phyloP scores from a whole-genome alignment of 2,888 invertebrate species.

The Acronicta alni region DNA sequence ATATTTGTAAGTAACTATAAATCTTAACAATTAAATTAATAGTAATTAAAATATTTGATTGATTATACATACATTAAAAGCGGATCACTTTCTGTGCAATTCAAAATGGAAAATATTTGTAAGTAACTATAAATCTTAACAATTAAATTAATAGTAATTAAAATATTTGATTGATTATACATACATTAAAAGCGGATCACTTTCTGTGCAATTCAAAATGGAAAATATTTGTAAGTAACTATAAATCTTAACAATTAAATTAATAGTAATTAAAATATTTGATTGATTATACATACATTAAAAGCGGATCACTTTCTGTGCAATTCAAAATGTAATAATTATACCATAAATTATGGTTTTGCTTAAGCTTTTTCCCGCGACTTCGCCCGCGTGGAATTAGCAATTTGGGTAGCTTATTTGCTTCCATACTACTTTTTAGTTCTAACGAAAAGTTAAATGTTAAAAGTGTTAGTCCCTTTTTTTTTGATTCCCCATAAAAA shows the following conservation, averaged over 20 bases:
- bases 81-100: neutral
- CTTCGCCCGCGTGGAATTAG: too few relatives aligned
- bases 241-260: neutral
- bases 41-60: conserved; percentile 2
- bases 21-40: neutral
- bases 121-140: conserved; percentile 6
- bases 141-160: neutral
- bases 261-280: neutral
- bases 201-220: neutral
- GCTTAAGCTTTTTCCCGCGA: too few relatives aligned
- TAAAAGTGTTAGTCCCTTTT: too few relatives aligned
- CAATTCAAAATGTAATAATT: too few relatives aligned
- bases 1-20: conserved; percentile 17
- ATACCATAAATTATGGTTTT: too few relatives aligned
- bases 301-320: neutral
- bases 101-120: neutral
- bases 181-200: conserved; percentile 2
- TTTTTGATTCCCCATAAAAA: too few relatives aligned
- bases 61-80: conserved; percentile 6
- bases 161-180: conserved; percentile 5
- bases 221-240: conserved; percentile 9
- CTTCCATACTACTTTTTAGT: too few relatives aligned
- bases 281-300: conserved; percentile 9
- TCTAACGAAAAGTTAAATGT: too few relatives aligned
- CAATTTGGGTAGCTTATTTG: too few relatives aligned